These are phyloP conservation scores for Protobothrops mucrosquamatus DNA, from an alignment of 2,113 vertebrate species.

Conservation along the genomic window DNA sequence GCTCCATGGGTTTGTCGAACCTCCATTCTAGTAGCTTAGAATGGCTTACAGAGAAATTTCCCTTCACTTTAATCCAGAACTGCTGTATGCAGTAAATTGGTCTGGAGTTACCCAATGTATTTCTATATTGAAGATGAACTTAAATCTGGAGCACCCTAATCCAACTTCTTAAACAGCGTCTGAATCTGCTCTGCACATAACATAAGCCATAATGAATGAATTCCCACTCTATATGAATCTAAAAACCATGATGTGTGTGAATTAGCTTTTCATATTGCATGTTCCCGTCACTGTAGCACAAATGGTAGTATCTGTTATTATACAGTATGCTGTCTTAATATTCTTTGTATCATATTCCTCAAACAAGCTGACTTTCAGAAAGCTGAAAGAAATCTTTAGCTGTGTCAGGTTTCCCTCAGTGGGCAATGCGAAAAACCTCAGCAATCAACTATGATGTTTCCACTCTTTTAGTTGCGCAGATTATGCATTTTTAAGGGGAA, in stretches of 20 bases:
- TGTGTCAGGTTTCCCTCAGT: no score
- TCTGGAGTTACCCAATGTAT: neutral
- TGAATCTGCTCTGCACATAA: neutral
- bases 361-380: neutral
- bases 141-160: neutral
- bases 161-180: neutral
- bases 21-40: neutral
- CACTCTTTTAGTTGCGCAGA: neutral
- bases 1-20: neutral
- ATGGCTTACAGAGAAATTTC: neutral
- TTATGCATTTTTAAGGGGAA: conserved; percentile 1
- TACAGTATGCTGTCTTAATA: neutral
- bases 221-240: neutral
- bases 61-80: neutral
- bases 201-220: neutral
- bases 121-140: neutral
- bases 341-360: neutral
- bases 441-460: neutral
- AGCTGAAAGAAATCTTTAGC: neutral
- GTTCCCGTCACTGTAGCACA: neutral
- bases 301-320: neutral
- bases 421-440: neutral
- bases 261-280: neutral
- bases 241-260: neutral
- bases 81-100: neutral